These are phyloP conservation scores for Abscondita cerata DNA, from an alignment of 2,888 invertebrate species.

Conservation along the genomic window DNA sequence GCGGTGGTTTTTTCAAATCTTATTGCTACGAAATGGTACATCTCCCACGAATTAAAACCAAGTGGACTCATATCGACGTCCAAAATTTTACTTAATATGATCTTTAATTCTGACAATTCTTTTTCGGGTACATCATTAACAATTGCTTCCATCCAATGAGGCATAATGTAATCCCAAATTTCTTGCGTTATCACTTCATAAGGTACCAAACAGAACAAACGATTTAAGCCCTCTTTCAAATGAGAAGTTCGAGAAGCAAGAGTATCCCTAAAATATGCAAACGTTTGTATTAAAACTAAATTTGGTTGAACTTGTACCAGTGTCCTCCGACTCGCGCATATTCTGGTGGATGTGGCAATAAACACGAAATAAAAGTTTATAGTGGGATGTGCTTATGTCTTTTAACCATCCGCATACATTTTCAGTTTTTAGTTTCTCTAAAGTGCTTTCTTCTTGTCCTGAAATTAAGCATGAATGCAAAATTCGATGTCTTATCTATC, in stretches of 20 bases:
- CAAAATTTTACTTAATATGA: slow-evolving; percentile 89
- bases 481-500: not conserved
- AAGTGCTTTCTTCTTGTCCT: slow-evolving; percentile 81
- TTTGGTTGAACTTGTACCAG: slow-evolving; percentile 67
- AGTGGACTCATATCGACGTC: slow-evolving; percentile 96
- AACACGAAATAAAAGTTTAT: slow-evolving; percentile 91
- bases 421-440: slow-evolving; percentile 91
- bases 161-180: slow-evolving; percentile 99
- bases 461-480: not conserved
- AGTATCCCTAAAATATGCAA: slow-evolving; percentile 69
- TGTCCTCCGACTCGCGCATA: slow-evolving; percentile 95
- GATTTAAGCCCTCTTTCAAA: slow-evolving; percentile 92
- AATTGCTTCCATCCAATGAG: slow-evolving; percentile 98
- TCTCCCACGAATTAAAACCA: slow-evolving; percentile 91
- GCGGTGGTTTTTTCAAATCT: slow-evolving; percentile 82
- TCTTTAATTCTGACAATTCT: slow-evolving; percentile 83
- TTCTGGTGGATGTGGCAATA: slow-evolving; percentile 95
- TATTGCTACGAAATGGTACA: slow-evolving; percentile 92
- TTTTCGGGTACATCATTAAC: slow-evolving; percentile 90
- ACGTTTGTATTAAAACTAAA: not conserved
- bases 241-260: slow-evolving; percentile 87
- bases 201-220: slow-evolving; percentile 94
- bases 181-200: slow-evolving; percentile 96
- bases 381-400: slow-evolving; percentile 81
- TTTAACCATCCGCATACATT: slow-evolving; percentile 93